These are phyloP conservation scores for Drosophila arawakana DNA, from an alignment of 1,140 invertebrate genomes.

Conservation along the genomic window DNA sequence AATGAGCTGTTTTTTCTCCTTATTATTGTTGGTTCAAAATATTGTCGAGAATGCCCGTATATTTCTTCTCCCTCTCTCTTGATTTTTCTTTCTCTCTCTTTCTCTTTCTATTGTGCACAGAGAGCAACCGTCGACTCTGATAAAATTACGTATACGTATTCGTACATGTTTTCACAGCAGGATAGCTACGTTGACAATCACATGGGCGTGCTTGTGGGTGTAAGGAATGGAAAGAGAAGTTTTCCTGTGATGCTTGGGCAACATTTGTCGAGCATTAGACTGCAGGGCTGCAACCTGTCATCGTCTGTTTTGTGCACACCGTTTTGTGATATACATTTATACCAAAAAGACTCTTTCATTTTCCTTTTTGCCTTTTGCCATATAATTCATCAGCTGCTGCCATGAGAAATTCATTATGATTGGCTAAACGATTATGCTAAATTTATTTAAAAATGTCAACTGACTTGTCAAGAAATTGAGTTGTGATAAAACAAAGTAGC, in stretches of 20 bases:
- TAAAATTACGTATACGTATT: slow-evolving; percentile 53
- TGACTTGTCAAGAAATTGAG: not conserved
- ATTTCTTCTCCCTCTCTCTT: not conserved
- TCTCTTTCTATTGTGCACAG: slow-evolving; percentile 4
- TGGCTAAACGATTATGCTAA: not conserved
- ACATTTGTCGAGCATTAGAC: slow-evolving; percentile 31
- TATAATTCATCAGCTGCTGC: not conserved
- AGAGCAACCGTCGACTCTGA: slow-evolving; percentile 34
- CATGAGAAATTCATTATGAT: slow-evolving; percentile 18
- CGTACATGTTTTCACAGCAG: slow-evolving; percentile 25
- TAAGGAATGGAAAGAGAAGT: not conserved
- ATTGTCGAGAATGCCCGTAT: not conserved
- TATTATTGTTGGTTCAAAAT: slow-evolving; percentile 2
- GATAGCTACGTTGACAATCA: slow-evolving; percentile 29
- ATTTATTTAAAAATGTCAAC: slow-evolving; percentile 18
- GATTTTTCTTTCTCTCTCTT: too few species aligned
- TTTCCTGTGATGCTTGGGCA: not conserved
- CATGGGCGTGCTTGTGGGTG: not conserved
- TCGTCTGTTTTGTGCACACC: slow-evolving; percentile 19
- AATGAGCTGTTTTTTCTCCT: slow-evolving; percentile 27
- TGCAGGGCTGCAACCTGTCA: slow-evolving; percentile 33
- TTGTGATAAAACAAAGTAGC: not conserved
- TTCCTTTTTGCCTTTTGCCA: not conserved
- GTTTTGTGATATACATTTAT: slow-evolving; percentile 11
- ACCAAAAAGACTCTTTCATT: not conserved